Base-by-base conservation (phyloP, 2,888 invertebrate species). In the Scaptomyza reducta region DNA sequence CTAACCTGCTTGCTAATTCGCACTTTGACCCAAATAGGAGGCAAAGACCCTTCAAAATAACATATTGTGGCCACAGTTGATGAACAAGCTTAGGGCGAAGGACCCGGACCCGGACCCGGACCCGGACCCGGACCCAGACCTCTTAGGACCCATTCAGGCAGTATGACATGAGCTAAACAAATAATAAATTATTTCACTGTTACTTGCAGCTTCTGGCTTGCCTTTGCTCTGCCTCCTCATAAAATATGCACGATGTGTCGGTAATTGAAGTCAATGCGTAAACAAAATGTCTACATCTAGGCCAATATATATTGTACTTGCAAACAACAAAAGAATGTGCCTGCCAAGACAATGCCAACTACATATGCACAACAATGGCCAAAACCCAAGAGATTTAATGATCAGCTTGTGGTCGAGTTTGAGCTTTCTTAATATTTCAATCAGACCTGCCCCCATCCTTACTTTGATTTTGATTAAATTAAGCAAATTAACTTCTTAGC, bases 11-110 rank as follows among this genome's bases (percentile, higher is more conserved):
- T 84, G 81, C 84, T 83, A 83, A 83, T 86, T 80, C 64, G 45
- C 64, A 71, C 63, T 84, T 54, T 84, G 81, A 84, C 87, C 87
- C 71, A 84, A 77, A 84, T 87, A 68, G 46, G 51, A 66, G 50
- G 46, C 68, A 67, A 60, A 41, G 35, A 11, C 14, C 49, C 47
- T 25, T 18, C 33, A 47, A 13, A 31, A 42, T 38, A 57, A 41
- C 40, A 40, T 40, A 16, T 40, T 50, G 49, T 54, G 41, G 44
- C 45, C 38, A 10, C 56, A 57, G 33, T 63, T 64, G 65, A 47
- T 70, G 68, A 50, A 45, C 40, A 40, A 16, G 40, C 38, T 40
- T 16, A 40, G 38, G 45, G 51, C 31, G 51, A 40, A 57, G 49
- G 40, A 47, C 55, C 41, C 16, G 46, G 38, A 55, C 54, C 51